These are phyloP conservation scores for Calliopsis andreniformis DNA, from an alignment of 1,140 invertebrate genomes.

Conservation along the genomic window DNA sequence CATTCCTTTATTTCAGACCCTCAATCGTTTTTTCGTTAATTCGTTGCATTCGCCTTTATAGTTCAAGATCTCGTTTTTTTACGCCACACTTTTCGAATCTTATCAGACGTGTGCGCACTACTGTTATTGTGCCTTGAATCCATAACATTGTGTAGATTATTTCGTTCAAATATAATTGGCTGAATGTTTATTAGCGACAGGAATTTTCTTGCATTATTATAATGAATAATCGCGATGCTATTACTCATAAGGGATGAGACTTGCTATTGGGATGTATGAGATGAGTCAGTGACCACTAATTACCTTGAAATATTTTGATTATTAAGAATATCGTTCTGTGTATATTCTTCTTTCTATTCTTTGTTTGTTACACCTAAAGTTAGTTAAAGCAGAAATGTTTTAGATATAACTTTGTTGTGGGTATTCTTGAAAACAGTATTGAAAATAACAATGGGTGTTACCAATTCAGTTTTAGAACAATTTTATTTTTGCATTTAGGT, in stretches of 20 bases:
- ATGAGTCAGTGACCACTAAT: conserved; percentile 51
- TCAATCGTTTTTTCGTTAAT: background rate
- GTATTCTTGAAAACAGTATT: background rate
- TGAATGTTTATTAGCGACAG: background rate
- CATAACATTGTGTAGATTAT: conserved; percentile 6
- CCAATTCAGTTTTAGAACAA: background rate
- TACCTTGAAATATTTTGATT: background rate
- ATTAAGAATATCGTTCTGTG: background rate
- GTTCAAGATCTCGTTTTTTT: background rate
- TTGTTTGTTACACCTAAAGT: background rate
- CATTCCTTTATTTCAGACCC: background rate
- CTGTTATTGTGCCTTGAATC: conserved; percentile 4
- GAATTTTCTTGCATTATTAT: background rate
- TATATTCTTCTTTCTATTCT: background rate
- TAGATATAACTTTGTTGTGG: background rate
- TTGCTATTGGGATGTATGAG: conserved; percentile 28
- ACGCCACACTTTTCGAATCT: background rate
- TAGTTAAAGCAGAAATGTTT: background rate
- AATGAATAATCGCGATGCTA: conserved; percentile 1
- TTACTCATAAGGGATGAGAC: conserved; percentile 42
- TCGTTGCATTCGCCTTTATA: background rate
- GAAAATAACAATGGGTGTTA: no score
- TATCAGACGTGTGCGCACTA: conserved; percentile 6
- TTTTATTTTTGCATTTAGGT: background rate
- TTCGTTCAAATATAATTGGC: background rate